These are phyloP conservation scores for Drosophila trapezifrons DNA, from an alignment of 1,140 invertebrate genomes.

Conservation along the genomic window DNA sequence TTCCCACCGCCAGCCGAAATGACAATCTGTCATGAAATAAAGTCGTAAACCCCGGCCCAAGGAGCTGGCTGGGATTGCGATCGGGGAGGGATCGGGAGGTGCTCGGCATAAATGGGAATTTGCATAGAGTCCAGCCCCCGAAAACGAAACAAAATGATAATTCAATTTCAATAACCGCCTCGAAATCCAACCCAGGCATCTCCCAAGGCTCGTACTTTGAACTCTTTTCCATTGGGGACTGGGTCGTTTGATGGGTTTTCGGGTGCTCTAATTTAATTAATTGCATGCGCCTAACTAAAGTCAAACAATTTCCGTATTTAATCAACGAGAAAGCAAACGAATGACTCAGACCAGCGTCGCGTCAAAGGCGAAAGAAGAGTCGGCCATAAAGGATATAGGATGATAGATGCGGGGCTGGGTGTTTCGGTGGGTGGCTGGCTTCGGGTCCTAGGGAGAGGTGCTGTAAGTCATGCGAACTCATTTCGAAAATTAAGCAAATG, in stretches of 20 bases:
- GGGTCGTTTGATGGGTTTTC: conserved; percentile 42
- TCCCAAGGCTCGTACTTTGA: conserved; percentile 24
- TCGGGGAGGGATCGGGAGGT: conserved; percentile 12
- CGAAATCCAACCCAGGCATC: conserved; percentile 36
- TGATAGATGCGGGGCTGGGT: conserved; percentile 29
- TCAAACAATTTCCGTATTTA: conserved; percentile 77
- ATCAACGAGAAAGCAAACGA: conserved; percentile 72
- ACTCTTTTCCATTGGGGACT: conserved; percentile 23
- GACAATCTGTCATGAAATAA: conserved; percentile 79
- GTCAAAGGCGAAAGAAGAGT: conserved; percentile 32
- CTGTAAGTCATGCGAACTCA: conserved; percentile 65
- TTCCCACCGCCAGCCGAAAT: conserved; percentile 48
- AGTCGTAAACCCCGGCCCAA: conserved; percentile 66
- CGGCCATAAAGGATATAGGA: conserved; percentile 48
- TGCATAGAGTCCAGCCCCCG: conserved; percentile 55
- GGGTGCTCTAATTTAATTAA: conserved; percentile 73
- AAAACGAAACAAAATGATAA: conserved; percentile 55
- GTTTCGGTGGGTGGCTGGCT: conserved; percentile 1
- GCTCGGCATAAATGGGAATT: conserved; percentile 70
- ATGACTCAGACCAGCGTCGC: conserved; percentile 55
- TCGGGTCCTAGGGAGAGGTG: conserved; percentile 4
- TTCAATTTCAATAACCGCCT: conserved; percentile 59
- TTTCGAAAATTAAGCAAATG: conserved; percentile 69
- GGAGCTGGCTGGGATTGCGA: conserved; percentile 32
- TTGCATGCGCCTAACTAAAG: conserved; percentile 72